A percentile compares a stretch with the other conserved stretches of the same genome.
Conservation (phyloP, 2,113 vertebrate genomes). For the Onychostoma macrolepis region DNA sequence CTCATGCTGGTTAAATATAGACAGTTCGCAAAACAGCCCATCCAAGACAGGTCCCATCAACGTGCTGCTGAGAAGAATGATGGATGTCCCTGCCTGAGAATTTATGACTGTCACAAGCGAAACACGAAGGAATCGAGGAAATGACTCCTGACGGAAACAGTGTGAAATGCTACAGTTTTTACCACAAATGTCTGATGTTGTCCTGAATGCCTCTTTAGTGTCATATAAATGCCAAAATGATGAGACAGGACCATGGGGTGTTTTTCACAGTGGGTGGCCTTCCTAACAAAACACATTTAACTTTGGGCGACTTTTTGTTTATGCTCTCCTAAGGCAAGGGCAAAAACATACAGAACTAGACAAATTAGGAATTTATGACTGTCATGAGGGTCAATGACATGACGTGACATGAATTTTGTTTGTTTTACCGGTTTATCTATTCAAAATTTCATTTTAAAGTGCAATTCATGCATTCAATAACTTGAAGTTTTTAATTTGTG, state of each 20-base stretch:
- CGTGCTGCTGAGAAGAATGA: conserved; percentile 38
- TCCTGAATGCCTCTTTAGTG: conserved; percentile 33
- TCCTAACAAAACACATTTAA: conserved; percentile 34
- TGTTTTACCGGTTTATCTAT: too few relatives aligned
- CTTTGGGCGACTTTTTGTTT: conserved; percentile 35
- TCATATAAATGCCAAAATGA: conserved; percentile 47
- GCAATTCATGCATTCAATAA: too few relatives aligned
- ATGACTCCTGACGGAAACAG: conserved; percentile 43
- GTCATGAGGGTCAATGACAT: background rate
- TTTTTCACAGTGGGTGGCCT: background rate
- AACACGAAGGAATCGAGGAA: conserved; percentile 8
- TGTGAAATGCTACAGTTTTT: conserved; percentile 17
- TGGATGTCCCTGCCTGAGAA: conserved; percentile 25
- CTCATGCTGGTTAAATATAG: conserved; percentile 53
- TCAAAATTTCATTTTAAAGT: too few relatives aligned
- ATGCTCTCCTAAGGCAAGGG: background rate
- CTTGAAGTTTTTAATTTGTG: too few relatives aligned
- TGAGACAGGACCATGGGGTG: conserved; percentile 24
- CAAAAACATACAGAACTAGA: background rate
- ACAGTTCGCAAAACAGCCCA: conserved; percentile 8
- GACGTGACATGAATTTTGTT: too few relatives aligned
- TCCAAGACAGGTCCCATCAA: conserved; percentile 28
- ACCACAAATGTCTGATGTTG: conserved; percentile 26
- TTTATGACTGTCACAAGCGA: conserved; percentile 22
- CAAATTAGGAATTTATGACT: background rate